phyloP scores from a whole-genome alignment of 2,113 vertebrate genomes.

The Craseonycteris thonglongyai region DNA sequence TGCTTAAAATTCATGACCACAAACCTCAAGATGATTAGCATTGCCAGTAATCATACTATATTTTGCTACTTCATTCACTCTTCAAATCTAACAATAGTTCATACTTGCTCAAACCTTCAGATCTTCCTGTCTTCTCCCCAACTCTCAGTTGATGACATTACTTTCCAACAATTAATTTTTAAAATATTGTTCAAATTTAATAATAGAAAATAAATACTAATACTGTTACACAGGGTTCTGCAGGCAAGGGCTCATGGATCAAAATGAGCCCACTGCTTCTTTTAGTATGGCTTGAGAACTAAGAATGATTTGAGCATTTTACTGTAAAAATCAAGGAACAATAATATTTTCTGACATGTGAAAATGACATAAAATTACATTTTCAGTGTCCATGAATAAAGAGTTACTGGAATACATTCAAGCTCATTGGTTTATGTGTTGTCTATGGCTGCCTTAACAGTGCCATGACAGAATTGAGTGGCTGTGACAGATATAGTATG shows the following conservation, averaged over 20 bases:
- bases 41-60: background rate
- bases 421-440: background rate
- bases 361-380: background rate
- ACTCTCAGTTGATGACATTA: background rate
- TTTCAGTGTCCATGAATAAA: background rate
- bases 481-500: background rate
- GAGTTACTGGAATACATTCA: background rate
- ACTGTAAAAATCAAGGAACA: background rate
- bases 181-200: background rate
- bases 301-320: slow-evolving; percentile 10
- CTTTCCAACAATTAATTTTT: background rate
- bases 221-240: background rate
- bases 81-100: background rate
- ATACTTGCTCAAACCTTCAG: background rate
- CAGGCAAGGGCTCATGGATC: background rate
- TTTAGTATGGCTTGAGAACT: background rate
- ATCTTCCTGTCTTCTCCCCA: background rate
- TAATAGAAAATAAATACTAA: background rate
- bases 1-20: background rate
- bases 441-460: background rate
- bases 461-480: background rate
- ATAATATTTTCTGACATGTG: background rate
- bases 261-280: background rate
- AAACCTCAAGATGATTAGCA: background rate
- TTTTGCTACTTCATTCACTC: background rate